A percentile compares a stretch with the other conserved stretches of the same genome.
Evolutionary conservation across 2,797 vertebrate species (phyloP).

Genomic region (Cryptoblepharus egeriae): DNA sequence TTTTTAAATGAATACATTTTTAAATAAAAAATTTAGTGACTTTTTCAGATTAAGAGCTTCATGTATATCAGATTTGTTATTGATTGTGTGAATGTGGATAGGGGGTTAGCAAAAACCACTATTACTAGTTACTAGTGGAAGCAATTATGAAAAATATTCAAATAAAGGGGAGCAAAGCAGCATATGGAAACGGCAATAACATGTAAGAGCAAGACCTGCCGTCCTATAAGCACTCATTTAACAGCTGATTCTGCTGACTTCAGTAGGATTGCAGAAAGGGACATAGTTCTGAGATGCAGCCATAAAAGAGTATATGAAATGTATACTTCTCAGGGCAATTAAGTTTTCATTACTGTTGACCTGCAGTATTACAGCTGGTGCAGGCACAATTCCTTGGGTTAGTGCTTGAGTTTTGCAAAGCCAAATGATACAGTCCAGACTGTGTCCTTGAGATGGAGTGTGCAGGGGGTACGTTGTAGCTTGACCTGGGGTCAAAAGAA

Average conservation of each 20-base stretch:
- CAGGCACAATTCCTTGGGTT: background rate
- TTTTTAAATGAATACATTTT: too few relatives aligned
- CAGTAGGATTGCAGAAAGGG: background rate
- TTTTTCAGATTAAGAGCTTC: background rate
- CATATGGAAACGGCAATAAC: background rate
- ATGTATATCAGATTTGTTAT: background rate
- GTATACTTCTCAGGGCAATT: slow-evolving; percentile 16
- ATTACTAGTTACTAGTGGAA: background rate
- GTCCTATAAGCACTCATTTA: slow-evolving; percentile 6
- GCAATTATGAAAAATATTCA: slow-evolving; percentile 19
- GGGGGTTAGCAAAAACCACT: too few relatives aligned
- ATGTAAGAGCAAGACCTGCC: background rate
- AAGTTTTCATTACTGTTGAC: slow-evolving; percentile 15
- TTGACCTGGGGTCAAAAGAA: too few relatives aligned
- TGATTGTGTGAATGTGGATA: background rate
- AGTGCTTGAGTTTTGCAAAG: background rate
- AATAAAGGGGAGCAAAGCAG: background rate
- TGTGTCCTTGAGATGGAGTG: too few relatives aligned
- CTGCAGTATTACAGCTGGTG: background rate
- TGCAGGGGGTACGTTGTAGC: too few relatives aligned
- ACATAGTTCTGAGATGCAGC: background rate
- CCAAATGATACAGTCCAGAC: too few relatives aligned
- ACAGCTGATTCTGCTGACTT: background rate
- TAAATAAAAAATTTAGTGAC: slow-evolving; percentile 1
- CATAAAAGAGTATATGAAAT: slow-evolving; percentile 9